Percentiles rank a stretch among this genome's conserved stretches.
Evolutionary conservation across 2,797 vertebrate genomes (phyloP).

Genomic region (Potorous gilbertii): DNA sequence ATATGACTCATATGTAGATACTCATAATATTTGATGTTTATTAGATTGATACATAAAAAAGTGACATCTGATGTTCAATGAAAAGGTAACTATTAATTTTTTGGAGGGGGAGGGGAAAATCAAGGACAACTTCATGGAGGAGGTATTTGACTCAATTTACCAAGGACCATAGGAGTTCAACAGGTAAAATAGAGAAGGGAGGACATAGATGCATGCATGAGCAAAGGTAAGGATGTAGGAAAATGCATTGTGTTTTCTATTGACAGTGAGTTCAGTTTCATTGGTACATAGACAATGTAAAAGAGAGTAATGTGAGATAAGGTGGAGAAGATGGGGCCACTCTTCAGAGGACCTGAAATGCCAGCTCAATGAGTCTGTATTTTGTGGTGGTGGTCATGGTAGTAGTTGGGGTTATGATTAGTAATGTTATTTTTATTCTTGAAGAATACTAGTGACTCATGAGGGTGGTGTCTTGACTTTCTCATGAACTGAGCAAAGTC

Average conservation of each 20-base stretch:
- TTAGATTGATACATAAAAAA: background rate
- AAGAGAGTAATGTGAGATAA: background rate
- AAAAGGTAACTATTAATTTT: background rate
- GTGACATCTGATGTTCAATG: background rate
- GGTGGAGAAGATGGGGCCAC: background rate
- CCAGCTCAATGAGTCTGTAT: background rate
- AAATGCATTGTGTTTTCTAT: background rate
- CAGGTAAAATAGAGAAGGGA: background rate
- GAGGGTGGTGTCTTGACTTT: background rate
- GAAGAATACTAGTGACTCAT: background rate
- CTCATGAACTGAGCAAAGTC: background rate
- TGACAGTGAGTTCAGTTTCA: background rate
- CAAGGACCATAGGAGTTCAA: background rate
- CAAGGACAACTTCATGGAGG: background rate
- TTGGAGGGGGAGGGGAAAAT: background rate
- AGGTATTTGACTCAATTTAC: background rate
- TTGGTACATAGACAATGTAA: background rate
- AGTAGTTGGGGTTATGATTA: too few relatives aligned
- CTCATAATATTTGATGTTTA: background rate
- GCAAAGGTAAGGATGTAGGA: background rate
- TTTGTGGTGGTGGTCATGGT: background rate
- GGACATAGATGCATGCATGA: background rate
- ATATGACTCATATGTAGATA: background rate
- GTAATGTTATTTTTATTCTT: background rate
- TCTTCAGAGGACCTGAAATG: background rate